These are phyloP conservation scores for Alcedo quadribrachys DNA, from an alignment of 2,797 vertebrate genomes.

Conservation along the genomic window DNA sequence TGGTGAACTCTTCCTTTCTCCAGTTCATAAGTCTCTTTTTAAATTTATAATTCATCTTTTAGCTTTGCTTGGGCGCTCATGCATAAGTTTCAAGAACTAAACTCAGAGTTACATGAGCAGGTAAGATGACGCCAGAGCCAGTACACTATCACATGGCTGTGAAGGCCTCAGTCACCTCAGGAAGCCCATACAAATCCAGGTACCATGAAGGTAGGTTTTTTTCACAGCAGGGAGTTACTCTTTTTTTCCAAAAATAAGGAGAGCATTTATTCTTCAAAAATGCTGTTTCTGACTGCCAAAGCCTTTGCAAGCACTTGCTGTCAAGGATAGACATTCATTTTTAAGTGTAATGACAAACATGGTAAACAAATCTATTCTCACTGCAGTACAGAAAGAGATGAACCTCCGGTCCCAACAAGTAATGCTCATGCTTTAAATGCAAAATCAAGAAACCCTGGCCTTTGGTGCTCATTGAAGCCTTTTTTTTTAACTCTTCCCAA, in stretches of 20 bases:
- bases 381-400: background rate
- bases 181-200: accelerated
- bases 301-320: background rate
- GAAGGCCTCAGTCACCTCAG: background rate
- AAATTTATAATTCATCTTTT: background rate
- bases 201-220: background rate
- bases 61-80: background rate
- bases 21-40: background rate
- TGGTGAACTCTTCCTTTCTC: background rate
- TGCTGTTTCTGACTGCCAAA: background rate
- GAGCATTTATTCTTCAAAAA: background rate
- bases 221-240: background rate
- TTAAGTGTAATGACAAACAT: background rate
- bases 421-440: background rate
- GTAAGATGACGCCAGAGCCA: background rate
- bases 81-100: background rate
- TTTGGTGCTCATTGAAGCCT: background rate
- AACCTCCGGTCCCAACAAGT: background rate
- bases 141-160: too few relatives aligned
- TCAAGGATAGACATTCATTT: background rate
- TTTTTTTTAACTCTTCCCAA: background rate
- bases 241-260: background rate
- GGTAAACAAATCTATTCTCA: background rate
- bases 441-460: background rate
- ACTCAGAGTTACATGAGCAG: background rate